Percentiles rank a stretch among this genome's conserved stretches.
These are phyloP conservation scores for pig (Sus scrofa) DNA, from an alignment of 2,113 vertebrate species.

Conservation along the genomic window DNA sequence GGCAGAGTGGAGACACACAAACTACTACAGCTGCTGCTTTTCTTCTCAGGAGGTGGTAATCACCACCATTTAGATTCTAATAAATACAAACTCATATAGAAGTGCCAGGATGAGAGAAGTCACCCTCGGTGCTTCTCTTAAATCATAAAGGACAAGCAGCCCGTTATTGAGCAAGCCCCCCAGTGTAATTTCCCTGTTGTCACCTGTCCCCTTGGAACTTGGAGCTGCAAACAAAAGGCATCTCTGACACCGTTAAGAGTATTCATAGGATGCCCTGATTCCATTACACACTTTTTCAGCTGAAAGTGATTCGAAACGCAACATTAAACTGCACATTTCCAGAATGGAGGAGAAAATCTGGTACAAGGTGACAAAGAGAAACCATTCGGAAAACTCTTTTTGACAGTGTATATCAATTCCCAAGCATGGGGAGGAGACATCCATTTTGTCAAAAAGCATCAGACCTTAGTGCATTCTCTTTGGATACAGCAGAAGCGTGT, in stretches of 20 bases:
- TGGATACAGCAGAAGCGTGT: conserved; percentile 56
- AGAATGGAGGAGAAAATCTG: conserved; percentile 82
- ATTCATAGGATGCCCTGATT: conserved; percentile 84
- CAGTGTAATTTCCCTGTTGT: conserved; percentile 79
- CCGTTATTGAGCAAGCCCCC: conserved; percentile 78
- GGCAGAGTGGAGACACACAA: accelerated
- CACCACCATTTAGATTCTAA: background rate
- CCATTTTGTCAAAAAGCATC: conserved; percentile 80
- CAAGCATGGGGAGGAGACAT: conserved; percentile 71
- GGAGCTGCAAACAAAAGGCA: conserved; percentile 80
- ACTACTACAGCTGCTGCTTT: background rate
- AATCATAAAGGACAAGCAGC: conserved; percentile 79
- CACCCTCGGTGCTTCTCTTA: conserved; percentile 66
- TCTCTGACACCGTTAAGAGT: conserved; percentile 74
- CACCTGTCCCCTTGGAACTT: conserved; percentile 68
- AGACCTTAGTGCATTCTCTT: conserved; percentile 64
- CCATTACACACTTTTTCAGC: conserved; percentile 84
- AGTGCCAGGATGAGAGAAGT: conserved; percentile 54
- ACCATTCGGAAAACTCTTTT: conserved; percentile 80
- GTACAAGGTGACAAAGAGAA: conserved; percentile 84
- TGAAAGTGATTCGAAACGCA: conserved; percentile 85
- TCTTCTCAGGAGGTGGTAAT: conserved; percentile 14
- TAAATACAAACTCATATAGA: conserved; percentile 44
- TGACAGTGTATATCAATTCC: conserved; percentile 84
- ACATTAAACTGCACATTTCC: conserved; percentile 85